These are phyloP conservation scores for Lagodon rhomboides DNA, from an alignment of 2,797 vertebrate species.

Conservation along the genomic window DNA sequence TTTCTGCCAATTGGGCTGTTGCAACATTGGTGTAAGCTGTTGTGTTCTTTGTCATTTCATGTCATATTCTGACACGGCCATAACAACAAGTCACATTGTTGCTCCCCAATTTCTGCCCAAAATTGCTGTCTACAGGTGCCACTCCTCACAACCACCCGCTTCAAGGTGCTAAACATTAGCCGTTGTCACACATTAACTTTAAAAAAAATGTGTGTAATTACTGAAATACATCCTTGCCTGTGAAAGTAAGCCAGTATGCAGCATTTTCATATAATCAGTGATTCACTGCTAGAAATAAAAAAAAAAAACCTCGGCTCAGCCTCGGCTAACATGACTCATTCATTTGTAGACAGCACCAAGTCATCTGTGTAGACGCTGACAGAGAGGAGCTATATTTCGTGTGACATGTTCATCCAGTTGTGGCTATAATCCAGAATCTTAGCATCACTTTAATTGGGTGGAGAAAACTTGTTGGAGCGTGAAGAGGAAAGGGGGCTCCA, in stretches of 20 bases:
- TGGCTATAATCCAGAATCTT: constrained; percentile 46
- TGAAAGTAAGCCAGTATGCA: not conserved
- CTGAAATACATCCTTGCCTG: not conserved
- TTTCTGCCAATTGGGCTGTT: too few species aligned
- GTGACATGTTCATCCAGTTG: constrained; percentile 29
- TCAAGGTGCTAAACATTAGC: not conserved
- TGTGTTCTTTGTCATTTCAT: not conserved
- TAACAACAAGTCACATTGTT: not conserved
- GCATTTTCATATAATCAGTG: not conserved
- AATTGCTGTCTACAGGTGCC: not conserved
- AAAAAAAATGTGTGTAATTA: not conserved
- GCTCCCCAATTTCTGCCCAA: not conserved
- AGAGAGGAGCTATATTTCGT: constrained; percentile 38
- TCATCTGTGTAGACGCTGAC: constrained; percentile 24
- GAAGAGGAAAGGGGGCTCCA: constrained; percentile 40
- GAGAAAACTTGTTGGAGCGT: constrained; percentile 42
- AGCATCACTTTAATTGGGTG: constrained; percentile 64
- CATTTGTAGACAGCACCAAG: constrained; percentile 33
- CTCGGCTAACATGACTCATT: constrained; percentile 35
- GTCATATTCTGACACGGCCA: not conserved
- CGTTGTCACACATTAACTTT: not conserved
- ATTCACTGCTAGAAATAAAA: constrained; percentile 9
- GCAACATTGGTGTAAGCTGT: too few species aligned
- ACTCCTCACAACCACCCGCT: not conserved
- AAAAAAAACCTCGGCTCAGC: constrained; percentile 4